Conservation (phyloP, 2,113 vertebrate species). For the Nicator chloris region DNA sequence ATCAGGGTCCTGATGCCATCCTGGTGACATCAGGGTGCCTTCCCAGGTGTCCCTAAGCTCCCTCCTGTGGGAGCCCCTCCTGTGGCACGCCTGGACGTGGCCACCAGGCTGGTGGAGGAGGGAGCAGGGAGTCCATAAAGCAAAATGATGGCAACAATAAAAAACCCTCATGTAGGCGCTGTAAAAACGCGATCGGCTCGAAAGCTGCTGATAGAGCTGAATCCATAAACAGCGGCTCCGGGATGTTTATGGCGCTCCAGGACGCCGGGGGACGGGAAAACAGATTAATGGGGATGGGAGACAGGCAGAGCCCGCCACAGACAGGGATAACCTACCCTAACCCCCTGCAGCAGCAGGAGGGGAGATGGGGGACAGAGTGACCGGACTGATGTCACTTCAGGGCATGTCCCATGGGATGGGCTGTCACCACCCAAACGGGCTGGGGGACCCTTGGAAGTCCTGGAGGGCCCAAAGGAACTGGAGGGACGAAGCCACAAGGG, state of each 20-base stretch:
- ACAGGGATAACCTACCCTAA: not conserved
- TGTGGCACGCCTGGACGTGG: rapidly evolving
- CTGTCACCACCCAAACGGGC: not conserved
- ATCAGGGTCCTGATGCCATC: not conserved
- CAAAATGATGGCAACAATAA: slow-evolving; percentile 73
- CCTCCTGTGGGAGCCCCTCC: rapidly evolving
- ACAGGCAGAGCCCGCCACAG: not conserved
- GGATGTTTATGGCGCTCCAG: slow-evolving; percentile 47
- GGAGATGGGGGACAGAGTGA: rapidly evolving
- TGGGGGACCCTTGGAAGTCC: not conserved
- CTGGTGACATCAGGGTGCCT: not conserved
- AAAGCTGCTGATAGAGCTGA: slow-evolving; percentile 77
- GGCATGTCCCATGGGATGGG: not conserved
- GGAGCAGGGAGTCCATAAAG: slow-evolving; percentile 63
- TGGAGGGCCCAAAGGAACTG: not conserved
- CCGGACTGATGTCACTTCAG: not conserved
- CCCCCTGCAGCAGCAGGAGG: rapidly evolving
- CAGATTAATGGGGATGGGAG: slow-evolving; percentile 48
- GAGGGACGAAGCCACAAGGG: rapidly evolving
- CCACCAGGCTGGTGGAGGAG: not conserved
- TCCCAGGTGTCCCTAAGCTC: not conserved
- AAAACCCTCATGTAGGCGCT: slow-evolving; percentile 64
- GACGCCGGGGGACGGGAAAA: not conserved
- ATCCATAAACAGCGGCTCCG: slow-evolving; percentile 66
- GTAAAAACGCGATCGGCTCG: slow-evolving; percentile 57